Conservation (phyloP, 2,113 vertebrate species). For the Amazona guildingii region DNA sequence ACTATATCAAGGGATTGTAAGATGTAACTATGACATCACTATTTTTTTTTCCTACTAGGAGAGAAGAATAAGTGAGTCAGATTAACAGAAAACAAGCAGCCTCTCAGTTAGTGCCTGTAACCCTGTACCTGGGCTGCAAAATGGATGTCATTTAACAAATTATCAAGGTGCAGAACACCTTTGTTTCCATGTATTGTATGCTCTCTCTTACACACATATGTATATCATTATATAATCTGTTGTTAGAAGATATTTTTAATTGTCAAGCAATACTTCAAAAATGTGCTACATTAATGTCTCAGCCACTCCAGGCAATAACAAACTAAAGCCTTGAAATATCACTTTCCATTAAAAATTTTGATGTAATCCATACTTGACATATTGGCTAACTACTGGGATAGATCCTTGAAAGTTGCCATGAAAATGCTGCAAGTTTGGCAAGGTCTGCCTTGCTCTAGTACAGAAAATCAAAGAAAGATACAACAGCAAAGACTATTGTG, state of each 20-base stretch:
- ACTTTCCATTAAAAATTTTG: not conserved
- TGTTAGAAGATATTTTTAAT: not conserved
- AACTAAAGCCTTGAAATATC: not conserved
- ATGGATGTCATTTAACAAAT: not conserved
- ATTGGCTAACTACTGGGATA: not conserved
- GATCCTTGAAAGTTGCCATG: not conserved
- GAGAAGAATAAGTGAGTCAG: not conserved
- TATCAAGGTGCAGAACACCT: not conserved
- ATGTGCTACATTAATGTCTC: not conserved
- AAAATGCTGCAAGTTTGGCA: not conserved
- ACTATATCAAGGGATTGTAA: not conserved
- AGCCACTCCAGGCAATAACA: not conserved
- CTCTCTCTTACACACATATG: rapidly evolving
- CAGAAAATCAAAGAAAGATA: not conserved
- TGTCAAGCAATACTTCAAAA: not conserved
- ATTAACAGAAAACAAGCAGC: not conserved
- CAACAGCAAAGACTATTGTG: not conserved
- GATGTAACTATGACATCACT: not conserved
- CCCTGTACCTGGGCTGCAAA: not conserved
- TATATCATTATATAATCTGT: not conserved
- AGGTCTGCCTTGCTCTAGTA: not conserved
- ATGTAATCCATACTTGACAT: not conserved
- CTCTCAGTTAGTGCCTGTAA: not conserved
- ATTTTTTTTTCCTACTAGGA: not conserved
- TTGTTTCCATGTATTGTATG: not conserved